Conservation (phyloP, 2,888 invertebrate species). For the Bruchidius siliquastri region DNA sequence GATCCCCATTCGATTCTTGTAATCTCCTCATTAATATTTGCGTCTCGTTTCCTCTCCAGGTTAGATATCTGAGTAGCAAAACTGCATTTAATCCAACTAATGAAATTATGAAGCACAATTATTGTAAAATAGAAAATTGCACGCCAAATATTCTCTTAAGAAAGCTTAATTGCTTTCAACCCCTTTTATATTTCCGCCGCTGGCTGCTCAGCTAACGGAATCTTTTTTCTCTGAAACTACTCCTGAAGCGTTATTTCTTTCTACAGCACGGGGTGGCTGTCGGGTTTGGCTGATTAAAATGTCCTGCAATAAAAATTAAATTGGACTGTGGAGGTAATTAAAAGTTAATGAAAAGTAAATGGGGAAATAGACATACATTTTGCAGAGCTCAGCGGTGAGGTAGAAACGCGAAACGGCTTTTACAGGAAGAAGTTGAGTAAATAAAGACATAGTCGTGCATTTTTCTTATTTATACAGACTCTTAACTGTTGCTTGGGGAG, state of each 20-base stretch:
- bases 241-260: neutral
- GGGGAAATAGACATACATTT: neutral
- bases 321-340: neutral
- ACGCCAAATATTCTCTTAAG: neutral
- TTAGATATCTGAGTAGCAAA: too few relatives aligned
- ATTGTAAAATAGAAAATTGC: too few relatives aligned
- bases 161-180: neutral
- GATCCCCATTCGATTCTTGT: too few relatives aligned
- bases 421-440: too few relatives aligned
- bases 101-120: too few relatives aligned
- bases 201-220: neutral
- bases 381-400: neutral
- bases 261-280: neutral
- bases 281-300: neutral
- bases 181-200: neutral
- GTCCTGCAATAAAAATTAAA: neutral
- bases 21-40: too few relatives aligned
- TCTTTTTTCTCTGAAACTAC: neutral
- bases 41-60: too few relatives aligned
- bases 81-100: too few relatives aligned
- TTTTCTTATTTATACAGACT: too few relatives aligned
- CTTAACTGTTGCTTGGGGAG: too few relatives aligned
- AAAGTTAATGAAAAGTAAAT: neutral
- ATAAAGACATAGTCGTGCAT: too few relatives aligned
- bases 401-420: too few relatives aligned